Conservation (phyloP, 2,888 invertebrate species). For the Gymnocheta viridis region DNA sequence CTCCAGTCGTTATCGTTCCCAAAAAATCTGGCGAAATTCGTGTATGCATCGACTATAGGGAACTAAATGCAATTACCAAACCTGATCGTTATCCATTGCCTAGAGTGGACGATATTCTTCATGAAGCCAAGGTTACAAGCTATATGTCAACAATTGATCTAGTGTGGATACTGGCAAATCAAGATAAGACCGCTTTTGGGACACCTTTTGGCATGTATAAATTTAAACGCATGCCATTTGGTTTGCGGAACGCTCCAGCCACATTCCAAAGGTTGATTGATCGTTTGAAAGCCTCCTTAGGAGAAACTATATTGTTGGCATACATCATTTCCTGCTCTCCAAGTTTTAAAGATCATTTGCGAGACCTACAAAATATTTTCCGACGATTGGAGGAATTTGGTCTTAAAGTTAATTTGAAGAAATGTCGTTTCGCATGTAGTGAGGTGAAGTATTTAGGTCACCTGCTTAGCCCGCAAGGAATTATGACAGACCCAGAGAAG, state of each 20-base stretch:
- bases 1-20: conserved; percentile 77
- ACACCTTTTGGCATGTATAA: conserved; percentile 66
- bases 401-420: conserved; percentile 67
- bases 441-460: conserved; percentile 65
- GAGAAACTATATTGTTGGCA: conserved; percentile 64
- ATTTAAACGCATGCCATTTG: conserved; percentile 67
- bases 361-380: conserved; percentile 55
- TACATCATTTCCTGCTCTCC: conserved; percentile 73
- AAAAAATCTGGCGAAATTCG: conserved; percentile 75
- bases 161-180: conserved; percentile 64
- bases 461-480: conserved; percentile 65
- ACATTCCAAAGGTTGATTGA: conserved; percentile 63
- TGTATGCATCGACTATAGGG: conserved; percentile 77
- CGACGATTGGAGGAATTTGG: conserved; percentile 30
- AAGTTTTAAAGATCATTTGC: conserved; percentile 66
- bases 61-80: conserved; percentile 16
- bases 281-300: conserved; percentile 60
- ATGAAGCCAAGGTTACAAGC: conserved; percentile 50
- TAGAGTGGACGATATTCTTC: conserved; percentile 58
- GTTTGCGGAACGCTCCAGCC: conserved; percentile 64
- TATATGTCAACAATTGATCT: conserved; percentile 65
- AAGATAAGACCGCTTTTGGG: conserved; percentile 66
- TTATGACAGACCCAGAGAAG: conserved; percentile 37
- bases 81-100: conserved; percentile 23
- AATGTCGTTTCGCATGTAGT: conserved; percentile 68